Evolutionary conservation across 2,797 vertebrate genomes (phyloP), one percentile per base, ranked within the genome.

Genomic region (Platalea minor): DNA sequence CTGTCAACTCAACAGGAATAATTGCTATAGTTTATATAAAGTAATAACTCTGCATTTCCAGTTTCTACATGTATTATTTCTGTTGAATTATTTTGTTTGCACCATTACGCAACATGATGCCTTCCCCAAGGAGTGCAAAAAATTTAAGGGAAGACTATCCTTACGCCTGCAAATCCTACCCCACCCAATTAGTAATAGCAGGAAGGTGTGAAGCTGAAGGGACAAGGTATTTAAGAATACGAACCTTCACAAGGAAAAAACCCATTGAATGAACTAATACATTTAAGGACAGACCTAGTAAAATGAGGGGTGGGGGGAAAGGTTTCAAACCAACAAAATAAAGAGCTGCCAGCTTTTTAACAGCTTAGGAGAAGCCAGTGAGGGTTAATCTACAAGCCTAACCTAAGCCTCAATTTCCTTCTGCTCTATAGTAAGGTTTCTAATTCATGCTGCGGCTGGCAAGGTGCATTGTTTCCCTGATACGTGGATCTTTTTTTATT

Each of bases 11-110:
- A 76, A 89, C 69, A 96, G 56, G 63, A 97, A 88, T 97, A 97
- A 97, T 94, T 97, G 96, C 89, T 88, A 67, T 88, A 96, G 96
- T 97, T 97, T 97, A 97, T 96, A 96, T 95, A 97, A 96, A 97
- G 85, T 92, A 96, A 95, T 96, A 97, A 98, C 96, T 97, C 28
- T 48, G 85, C 17, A 77, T 97, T 97, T 97, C 97, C 97, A 96
- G 53, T 97, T 97, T 97, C 95, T 84, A 96, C 94, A 97, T 95
- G 95, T 64, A 97, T 96, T 97, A 81, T 91, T 95, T 95, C 95
- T 93, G 88, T 91, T 95, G 96, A 97, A 97, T 97, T 98, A 96
- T 93, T 98, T 96, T 89, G 91, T 96, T 97, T 97, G 97, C 88
- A 63, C 29, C 53, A 37, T 98, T 98, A 97, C 39, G 48, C 97